Percentiles rank a stretch among this genome's conserved stretches.
phyloP scores from a whole-genome alignment of 2,888 invertebrate species.

The Ormyrus labotus region DNA sequence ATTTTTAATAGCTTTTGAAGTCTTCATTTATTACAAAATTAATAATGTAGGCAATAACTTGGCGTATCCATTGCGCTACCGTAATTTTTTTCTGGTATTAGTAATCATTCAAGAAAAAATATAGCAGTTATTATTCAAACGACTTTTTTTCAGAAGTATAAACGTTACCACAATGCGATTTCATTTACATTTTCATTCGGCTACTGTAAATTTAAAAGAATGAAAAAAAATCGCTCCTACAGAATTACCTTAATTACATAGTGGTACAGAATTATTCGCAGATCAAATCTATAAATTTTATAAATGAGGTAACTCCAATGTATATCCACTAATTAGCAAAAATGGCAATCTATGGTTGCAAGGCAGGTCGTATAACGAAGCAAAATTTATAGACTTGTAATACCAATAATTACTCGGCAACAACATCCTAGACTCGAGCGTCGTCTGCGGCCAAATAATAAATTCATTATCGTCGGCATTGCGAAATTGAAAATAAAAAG shows the following conservation, averaged over 20 bases:
- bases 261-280: not conserved
- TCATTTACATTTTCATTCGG: too few species aligned
- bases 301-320: too few species aligned
- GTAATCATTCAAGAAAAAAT: not conserved
- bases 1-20: not conserved
- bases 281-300: too few species aligned
- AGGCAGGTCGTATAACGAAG: not conserved
- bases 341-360: not conserved
- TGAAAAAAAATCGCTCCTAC: too few species aligned
- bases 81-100: not conserved
- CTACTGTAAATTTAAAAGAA: too few species aligned
- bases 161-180: not conserved
- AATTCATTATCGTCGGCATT: not conserved
- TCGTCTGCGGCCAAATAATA: not conserved
- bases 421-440: slow-evolving; percentile 6
- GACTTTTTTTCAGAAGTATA: not conserved
- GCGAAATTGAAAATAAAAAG: slow-evolving; percentile 27
- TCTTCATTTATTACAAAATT: not conserved
- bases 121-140: slow-evolving; percentile 8
- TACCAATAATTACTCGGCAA: slow-evolving; percentile 17
- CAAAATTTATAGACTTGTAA: slow-evolving; percentile 8
- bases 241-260: not conserved
- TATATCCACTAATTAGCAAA: too few species aligned
- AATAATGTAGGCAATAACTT: not conserved
- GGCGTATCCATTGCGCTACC: not conserved